Evolutionary conservation across 2,113 vertebrate genomes (phyloP).

Genomic region (Coryphaenoides rupestris): DNA sequence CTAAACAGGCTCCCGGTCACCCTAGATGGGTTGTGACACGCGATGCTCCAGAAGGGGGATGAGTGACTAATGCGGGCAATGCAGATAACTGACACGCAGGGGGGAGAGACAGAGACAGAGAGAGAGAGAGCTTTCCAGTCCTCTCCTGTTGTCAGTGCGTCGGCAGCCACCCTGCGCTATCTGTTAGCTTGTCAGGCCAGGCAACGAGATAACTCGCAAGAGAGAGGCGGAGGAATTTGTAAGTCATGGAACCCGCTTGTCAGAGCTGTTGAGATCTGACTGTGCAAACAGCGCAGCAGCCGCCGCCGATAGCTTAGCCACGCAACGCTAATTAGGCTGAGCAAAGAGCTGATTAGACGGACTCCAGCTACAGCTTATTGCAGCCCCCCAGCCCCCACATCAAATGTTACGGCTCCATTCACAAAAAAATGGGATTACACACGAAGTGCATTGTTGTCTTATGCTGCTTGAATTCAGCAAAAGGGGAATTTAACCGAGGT

Average conservation of each 20-base stretch:
- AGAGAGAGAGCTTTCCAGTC: conserved; percentile 38
- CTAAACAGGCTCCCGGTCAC: conserved; percentile 39
- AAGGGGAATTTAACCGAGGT: neutral
- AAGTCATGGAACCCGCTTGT: conserved; percentile 42
- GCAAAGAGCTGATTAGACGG: conserved; percentile 38
- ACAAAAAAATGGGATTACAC: too few relatives aligned
- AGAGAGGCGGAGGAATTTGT: conserved; percentile 30
- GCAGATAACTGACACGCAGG: conserved; percentile 49
- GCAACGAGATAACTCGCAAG: conserved; percentile 47
- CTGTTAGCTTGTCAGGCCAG: conserved; percentile 40
- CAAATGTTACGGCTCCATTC: neutral
- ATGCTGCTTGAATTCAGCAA: too few relatives aligned
- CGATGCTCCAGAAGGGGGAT: conserved; percentile 43
- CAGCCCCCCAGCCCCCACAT: conserved; percentile 6
- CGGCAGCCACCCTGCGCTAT: conserved; percentile 30
- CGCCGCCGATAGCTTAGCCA: conserved; percentile 25
- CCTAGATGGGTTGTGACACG: conserved; percentile 47
- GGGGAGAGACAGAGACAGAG: neutral
- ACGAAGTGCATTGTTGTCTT: too few relatives aligned
- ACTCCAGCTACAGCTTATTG: conserved; percentile 34
- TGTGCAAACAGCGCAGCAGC: conserved; percentile 23
- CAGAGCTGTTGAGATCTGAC: conserved; percentile 34
- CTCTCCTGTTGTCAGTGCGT: conserved; percentile 41
- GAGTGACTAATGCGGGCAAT: conserved; percentile 54
- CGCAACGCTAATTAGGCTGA: conserved; percentile 47